These are phyloP conservation scores for Globodera ellingtonae DNA, from an alignment of 1,140 invertebrate species.

Conservation along the genomic window DNA sequence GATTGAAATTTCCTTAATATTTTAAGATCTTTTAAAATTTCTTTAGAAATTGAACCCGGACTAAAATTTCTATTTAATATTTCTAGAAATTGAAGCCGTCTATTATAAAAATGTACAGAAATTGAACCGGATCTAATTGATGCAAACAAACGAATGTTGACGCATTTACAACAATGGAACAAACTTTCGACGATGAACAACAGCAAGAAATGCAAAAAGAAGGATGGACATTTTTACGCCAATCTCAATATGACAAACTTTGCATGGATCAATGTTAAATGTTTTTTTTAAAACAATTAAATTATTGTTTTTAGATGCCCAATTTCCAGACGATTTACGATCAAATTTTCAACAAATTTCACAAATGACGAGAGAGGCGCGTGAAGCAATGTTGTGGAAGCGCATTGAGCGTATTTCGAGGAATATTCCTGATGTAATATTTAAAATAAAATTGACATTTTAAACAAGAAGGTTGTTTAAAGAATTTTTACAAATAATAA, in stretches of 20 bases:
- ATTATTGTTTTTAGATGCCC: slow-evolving; percentile 29
- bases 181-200: slow-evolving; percentile 46
- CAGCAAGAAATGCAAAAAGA: slow-evolving; percentile 49
- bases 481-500: too few species aligned
- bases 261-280: slow-evolving; percentile 42
- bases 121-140: slow-evolving; percentile 47
- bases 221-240: slow-evolving; percentile 57
- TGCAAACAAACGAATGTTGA: slow-evolving; percentile 45
- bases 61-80: too few species aligned
- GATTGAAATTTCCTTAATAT: too few species aligned
- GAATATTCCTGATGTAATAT: slow-evolving; percentile 51
- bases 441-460: neutral
- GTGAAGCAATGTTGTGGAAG: slow-evolving; percentile 56
- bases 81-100: too few species aligned
- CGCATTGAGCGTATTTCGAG: slow-evolving; percentile 57
- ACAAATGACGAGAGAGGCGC: slow-evolving; percentile 11
- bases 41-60: too few species aligned
- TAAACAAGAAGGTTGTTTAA: neutral
- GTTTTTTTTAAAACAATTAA: slow-evolving; percentile 10
- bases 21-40: too few species aligned
- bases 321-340: slow-evolving; percentile 40
- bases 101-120: too few species aligned
- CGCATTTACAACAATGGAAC: slow-evolving; percentile 49
- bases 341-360: slow-evolving; percentile 41
- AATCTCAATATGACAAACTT: slow-evolving; percentile 50